Percentiles rank a stretch among this genome's conserved stretches.
Evolutionary conservation across 1,140 invertebrate species (phyloP).

Genomic region (Ruditapes philippinarum): DNA sequence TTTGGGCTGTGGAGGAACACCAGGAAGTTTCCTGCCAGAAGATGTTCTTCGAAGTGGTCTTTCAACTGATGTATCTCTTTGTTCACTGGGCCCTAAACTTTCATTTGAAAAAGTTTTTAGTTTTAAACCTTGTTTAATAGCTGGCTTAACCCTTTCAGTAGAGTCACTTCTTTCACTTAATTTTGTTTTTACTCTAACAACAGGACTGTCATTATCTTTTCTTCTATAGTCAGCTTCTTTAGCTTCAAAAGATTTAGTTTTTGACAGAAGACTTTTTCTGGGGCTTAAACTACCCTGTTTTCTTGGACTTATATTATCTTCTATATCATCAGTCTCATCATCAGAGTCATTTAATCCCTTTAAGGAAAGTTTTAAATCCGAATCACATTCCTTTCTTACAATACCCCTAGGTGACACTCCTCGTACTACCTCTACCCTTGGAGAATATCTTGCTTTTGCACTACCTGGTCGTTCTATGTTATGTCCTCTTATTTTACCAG

Average conservation of each 20-base stretch:
- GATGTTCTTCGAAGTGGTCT: constrained; percentile 44
- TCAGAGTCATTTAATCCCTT: constrained; percentile 50
- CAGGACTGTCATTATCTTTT: constrained; percentile 21
- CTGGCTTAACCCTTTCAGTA: neutral
- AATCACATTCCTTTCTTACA: constrained; percentile 6
- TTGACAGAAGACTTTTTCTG: constrained; percentile 25
- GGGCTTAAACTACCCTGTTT: constrained; percentile 3
- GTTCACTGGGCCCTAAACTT: constrained; percentile 14
- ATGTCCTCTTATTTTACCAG: neutral
- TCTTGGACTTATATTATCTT: constrained; percentile 11
- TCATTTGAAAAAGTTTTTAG: constrained; percentile 60
- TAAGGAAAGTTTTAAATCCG: constrained; percentile 33
- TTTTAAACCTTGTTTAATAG: constrained; percentile 45
- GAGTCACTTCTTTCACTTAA: constrained; percentile 23
- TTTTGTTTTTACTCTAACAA: neutral
- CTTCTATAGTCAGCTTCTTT: neutral
- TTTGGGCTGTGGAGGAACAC: constrained; percentile 3
- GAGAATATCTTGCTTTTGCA: neutral
- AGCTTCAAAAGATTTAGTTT: constrained; percentile 32
- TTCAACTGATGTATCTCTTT: neutral
- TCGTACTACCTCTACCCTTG: neutral
- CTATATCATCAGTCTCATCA: constrained; percentile 30
- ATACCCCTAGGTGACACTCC: neutral
- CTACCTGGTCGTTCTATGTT: neutral
- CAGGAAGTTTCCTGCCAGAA: constrained; percentile 51